These are phyloP conservation scores for Semibalanus balanoides DNA, from an alignment of 1,140 invertebrate species.

Conservation along the genomic window DNA sequence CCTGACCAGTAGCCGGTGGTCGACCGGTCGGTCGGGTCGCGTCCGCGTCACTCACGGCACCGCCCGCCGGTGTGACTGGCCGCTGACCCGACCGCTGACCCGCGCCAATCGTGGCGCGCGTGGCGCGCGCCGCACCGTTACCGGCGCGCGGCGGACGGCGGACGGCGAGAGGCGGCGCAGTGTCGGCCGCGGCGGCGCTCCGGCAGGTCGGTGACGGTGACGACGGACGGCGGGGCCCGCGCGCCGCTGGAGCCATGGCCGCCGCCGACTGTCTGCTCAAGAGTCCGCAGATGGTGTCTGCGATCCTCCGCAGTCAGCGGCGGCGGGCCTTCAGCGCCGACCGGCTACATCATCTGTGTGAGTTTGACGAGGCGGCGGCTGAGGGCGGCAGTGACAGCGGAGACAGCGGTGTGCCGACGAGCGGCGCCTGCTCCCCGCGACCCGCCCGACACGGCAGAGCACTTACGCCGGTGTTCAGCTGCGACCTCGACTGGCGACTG, in stretches of 20 bases:
- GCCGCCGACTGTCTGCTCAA: neutral
- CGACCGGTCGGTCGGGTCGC: too few species aligned
- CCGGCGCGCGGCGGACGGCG: too few species aligned
- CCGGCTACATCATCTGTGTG: neutral
- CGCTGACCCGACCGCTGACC: too few species aligned
- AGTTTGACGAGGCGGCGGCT: neutral
- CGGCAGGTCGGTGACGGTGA: neutral
- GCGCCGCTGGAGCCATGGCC: neutral
- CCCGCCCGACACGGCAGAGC: too few species aligned
- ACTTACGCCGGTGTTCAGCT: neutral
- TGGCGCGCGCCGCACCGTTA: too few species aligned
- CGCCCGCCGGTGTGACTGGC: too few species aligned
- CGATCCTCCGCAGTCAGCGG: neutral
- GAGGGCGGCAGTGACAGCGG: neutral
- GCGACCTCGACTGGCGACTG: neutral
- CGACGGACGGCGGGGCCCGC: too few species aligned
- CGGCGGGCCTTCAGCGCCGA: neutral
- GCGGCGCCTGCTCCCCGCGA: neutral
- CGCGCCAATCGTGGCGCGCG: too few species aligned
- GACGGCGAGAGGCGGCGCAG: neutral
- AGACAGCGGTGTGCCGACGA: neutral
- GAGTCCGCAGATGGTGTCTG: neutral
- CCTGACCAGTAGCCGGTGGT: too few species aligned
- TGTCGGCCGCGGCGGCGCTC: neutral
- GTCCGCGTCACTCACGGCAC: too few species aligned